A percentile compares a stretch with the other conserved stretches of the same genome.
These are phyloP conservation scores for Gymnothorax reevesii DNA, from an alignment of 2,797 vertebrate species.

Conservation along the genomic window DNA sequence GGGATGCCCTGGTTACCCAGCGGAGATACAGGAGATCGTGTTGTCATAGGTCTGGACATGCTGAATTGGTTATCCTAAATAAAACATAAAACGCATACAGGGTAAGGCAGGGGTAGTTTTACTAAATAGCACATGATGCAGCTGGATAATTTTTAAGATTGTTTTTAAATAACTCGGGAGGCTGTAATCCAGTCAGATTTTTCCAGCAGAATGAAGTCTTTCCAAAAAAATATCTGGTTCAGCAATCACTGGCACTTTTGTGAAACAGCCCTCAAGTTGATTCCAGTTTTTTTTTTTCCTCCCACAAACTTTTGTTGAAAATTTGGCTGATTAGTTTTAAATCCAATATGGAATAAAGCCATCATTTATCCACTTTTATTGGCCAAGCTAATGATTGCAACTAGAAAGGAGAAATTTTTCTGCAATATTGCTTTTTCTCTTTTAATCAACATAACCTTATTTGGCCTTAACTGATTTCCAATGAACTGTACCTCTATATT, in stretches of 20 bases:
- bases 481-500: not conserved
- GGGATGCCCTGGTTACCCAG: slow-evolving; percentile 98
- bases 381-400: not conserved
- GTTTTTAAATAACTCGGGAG: not conserved
- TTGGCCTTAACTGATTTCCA: not conserved
- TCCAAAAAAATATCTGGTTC: not conserved
- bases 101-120: not conserved
- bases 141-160: not conserved
- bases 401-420: not conserved
- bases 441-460: not conserved
- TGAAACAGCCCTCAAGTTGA: not conserved
- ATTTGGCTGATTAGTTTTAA: too few relatives aligned
- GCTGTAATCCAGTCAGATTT: not conserved
- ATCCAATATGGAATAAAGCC: not conserved
- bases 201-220: not conserved
- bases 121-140: not conserved
- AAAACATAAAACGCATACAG: slow-evolving; percentile 10
- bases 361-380: not conserved
- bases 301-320: too few relatives aligned
- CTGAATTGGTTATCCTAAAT: slow-evolving; percentile 92
- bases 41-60: slow-evolving; percentile 98
- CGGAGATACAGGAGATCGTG: slow-evolving; percentile 95
- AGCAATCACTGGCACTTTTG: not conserved
- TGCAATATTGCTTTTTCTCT: not conserved
- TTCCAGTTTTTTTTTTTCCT: not conserved